Percentiles rank a stretch among this genome's conserved stretches.
Conservation (phyloP, 2,888 invertebrate genomes). For the Ctenicera cuprea region DNA sequence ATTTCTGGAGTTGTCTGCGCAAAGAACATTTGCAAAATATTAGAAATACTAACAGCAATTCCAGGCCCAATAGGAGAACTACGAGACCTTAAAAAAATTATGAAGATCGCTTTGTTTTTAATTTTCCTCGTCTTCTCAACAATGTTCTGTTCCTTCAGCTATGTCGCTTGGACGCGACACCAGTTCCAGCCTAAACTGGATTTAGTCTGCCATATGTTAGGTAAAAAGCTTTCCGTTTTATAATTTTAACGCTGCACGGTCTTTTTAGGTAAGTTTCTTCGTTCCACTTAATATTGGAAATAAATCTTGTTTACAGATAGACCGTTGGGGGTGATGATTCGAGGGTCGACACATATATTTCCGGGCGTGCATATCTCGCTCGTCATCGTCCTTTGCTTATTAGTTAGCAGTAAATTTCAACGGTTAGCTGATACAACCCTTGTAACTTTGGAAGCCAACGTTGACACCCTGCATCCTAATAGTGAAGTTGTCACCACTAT, state of each 20-base stretch:
- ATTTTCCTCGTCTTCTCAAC: background rate
- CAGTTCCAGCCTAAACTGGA: background rate
- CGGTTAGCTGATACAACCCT: constrained; percentile 5
- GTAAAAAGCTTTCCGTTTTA: background rate
- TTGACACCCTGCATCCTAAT: background rate
- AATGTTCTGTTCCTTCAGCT: background rate
- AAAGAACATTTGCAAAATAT: constrained; percentile 16
- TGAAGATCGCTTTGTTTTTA: background rate
- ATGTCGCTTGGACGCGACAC: constrained; percentile 23
- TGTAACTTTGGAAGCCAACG: constrained; percentile 22
- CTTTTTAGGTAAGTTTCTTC: background rate
- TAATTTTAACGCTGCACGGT: background rate
- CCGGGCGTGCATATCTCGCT: constrained; percentile 6
- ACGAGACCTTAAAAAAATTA: background rate
- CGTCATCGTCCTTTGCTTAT: constrained; percentile 8
- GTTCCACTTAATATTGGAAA: background rate
- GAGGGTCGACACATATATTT: constrained; percentile 20
- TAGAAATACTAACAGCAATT: constrained; percentile 14
- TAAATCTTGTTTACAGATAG: constrained; percentile 21
- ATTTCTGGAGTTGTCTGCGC: background rate
- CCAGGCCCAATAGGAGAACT: constrained; percentile 12
- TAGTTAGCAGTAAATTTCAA: constrained; percentile 23
- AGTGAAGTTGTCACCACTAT: constrained; percentile 4
- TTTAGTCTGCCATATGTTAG: constrained; percentile 21
- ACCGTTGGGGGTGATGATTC: constrained; percentile 15